phyloP scores from a whole-genome alignment of 2,797 vertebrate genomes.

The Oryzias sinensis region DNA sequence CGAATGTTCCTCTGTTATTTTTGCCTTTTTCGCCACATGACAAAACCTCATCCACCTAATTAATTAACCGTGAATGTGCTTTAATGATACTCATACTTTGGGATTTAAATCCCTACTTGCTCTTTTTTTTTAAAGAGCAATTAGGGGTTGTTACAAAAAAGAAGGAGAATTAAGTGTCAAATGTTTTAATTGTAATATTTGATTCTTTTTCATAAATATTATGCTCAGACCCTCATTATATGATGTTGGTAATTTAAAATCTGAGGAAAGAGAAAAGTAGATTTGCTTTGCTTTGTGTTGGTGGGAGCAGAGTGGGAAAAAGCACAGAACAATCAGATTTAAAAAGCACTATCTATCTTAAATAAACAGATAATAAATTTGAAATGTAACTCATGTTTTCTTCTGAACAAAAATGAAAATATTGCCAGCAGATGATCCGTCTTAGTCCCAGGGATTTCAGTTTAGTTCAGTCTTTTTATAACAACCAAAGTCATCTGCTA shows the following conservation, averaged over 20 bases:
- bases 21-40: constrained; percentile 57
- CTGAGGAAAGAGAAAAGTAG: constrained; percentile 52
- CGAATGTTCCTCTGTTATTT: constrained; percentile 55
- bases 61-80: constrained; percentile 78
- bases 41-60: constrained; percentile 68
- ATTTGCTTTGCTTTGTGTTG: constrained; percentile 32
- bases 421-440: no score
- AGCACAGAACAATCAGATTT: constrained; percentile 10
- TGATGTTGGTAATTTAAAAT: constrained; percentile 66
- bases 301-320: constrained; percentile 11
- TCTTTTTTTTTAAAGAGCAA: constrained; percentile 59
- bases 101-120: constrained; percentile 72
- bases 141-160: constrained; percentile 47
- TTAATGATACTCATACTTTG: constrained; percentile 81
- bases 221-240: constrained; percentile 53
- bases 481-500: no score
- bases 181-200: no score
- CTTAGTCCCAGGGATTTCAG: no score
- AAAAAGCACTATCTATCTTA: not conserved
- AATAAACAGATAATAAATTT: no score
- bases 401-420: no score
- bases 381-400: no score
- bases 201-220: no score
- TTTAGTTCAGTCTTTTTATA: no score
- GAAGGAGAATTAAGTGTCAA: constrained; percentile 29